A percentile compares a stretch with the other conserved stretches of the same genome.
Conservation (phyloP, 2,888 invertebrate species). For the Theretra japonica region DNA sequence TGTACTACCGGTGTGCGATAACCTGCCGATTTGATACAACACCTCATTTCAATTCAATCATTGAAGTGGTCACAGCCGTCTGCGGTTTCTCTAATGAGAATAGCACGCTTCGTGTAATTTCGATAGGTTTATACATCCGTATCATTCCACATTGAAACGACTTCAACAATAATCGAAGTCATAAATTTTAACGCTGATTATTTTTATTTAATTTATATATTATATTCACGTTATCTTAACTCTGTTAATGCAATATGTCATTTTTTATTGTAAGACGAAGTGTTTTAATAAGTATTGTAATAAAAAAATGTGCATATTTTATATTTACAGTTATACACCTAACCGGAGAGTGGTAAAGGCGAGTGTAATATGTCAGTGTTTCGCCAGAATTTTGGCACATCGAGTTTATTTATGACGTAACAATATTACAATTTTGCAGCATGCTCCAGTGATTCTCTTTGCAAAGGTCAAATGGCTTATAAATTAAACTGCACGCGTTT, state of each 20-base stretch:
- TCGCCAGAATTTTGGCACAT: background rate
- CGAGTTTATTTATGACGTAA: background rate
- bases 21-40: background rate
- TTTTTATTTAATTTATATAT: no score
- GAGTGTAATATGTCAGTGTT: no score
- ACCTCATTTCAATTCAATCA: background rate
- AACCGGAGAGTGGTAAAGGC: no score
- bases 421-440: background rate
- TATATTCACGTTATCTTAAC: no score
- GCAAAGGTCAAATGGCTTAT: background rate
- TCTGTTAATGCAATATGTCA: no score
- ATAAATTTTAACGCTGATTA: background rate
- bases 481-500: background rate
- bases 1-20: background rate
- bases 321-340: no score
- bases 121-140: background rate
- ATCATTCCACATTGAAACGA: background rate
- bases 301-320: no score
- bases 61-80: background rate
- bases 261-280: no score
- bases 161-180: background rate
- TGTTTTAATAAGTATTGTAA: no score
- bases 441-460: background rate
- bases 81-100: conserved; percentile 5
- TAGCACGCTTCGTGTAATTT: background rate